Conservation (phyloP, 2,113 vertebrate genomes). For the Mungos mungo region DNA sequence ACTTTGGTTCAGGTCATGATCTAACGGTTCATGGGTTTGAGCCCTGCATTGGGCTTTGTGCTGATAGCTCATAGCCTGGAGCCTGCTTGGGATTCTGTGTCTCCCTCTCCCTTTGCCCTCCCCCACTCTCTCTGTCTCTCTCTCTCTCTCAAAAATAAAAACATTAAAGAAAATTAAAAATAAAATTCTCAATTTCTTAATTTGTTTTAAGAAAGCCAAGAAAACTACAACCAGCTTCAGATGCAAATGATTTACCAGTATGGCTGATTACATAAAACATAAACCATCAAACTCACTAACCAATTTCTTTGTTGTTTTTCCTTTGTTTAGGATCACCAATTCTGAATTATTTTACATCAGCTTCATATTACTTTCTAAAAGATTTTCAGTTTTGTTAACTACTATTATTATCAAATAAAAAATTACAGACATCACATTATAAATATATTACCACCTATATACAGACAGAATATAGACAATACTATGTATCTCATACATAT, state of each 20-base stretch:
- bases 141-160: no score
- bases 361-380: constrained; percentile 35
- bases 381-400: neutral
- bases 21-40: no score
- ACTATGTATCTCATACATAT: neutral
- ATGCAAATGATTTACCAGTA: neutral
- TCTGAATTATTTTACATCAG: neutral
- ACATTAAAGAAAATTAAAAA: neutral
- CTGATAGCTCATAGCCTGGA: no score
- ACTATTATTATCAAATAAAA: neutral
- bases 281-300: neutral
- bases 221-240: neutral
- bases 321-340: neutral
- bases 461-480: neutral
- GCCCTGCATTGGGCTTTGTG: no score
- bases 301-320: neutral
- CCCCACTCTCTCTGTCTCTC: no score
- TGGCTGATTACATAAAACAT: neutral
- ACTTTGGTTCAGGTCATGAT: no score
- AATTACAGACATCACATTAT: neutral
- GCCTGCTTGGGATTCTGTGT: no score
- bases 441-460: neutral
- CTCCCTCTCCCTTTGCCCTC: no score
- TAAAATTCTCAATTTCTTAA: no score
- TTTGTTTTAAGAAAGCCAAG: neutral